A percentile compares a stretch with the other conserved stretches of the same genome.
Conservation (phyloP, 2,113 vertebrate genomes). For the Australoheros scitulus region DNA sequence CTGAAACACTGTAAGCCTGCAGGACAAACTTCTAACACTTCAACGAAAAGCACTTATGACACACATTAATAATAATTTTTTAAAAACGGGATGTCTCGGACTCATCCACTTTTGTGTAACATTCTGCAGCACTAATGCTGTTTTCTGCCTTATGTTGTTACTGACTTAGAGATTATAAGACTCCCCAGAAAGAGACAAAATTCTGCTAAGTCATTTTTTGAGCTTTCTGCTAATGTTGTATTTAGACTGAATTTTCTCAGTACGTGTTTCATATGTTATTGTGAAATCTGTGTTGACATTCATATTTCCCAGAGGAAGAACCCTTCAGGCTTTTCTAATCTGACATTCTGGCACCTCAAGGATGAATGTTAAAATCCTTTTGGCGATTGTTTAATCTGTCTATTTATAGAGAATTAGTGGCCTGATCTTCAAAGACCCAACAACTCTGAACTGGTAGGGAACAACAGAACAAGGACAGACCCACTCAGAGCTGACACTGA, state of each 20-base stretch:
- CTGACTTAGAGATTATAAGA: not conserved
- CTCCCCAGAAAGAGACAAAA: not conserved
- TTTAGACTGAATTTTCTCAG: not conserved
- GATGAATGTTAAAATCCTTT: constrained; percentile 9
- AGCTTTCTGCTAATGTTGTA: not conserved
- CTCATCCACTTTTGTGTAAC: not conserved
- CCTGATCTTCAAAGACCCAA: not conserved
- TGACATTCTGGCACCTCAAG: not conserved
- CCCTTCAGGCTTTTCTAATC: not conserved
- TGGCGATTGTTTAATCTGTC: constrained; percentile 1
- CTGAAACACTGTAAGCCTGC: constrained; percentile 8
- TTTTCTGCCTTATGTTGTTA: not conserved
- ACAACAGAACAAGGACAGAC: constrained; percentile 10
- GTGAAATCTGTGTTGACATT: not conserved
- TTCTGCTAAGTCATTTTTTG: not conserved
- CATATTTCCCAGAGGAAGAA: not conserved
- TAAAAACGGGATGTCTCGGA: not conserved
- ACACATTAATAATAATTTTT: constrained; percentile 1
- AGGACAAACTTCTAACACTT: constrained; percentile 31
- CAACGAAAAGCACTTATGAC: constrained; percentile 40
- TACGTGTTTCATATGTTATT: not conserved
- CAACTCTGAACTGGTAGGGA: not conserved
- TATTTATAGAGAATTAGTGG: constrained; percentile 3
- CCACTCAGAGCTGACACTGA: not conserved
- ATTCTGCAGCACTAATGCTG: not conserved